Conservation (phyloP, 64 coral and sea anemone genomes). For the Porites lutea region DNA sequence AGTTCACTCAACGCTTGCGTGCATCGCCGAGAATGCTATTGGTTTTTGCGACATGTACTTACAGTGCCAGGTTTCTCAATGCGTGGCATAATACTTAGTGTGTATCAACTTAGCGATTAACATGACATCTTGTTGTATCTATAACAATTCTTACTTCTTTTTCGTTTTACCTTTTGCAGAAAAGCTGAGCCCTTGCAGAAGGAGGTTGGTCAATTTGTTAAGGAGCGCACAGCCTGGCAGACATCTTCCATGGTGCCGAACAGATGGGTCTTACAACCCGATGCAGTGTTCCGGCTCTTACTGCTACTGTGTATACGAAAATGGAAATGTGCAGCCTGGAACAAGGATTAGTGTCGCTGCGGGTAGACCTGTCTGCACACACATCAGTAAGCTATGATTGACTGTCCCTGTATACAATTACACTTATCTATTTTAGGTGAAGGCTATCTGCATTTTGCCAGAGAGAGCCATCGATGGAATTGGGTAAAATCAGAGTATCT, state of each 20-base stretch:
- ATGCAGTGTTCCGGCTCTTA: slow-evolving; percentile 80
- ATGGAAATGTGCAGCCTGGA: slow-evolving; percentile 58
- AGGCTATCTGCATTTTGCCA: too few species aligned
- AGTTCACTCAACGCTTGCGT: too few species aligned
- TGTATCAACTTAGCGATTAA: too few species aligned
- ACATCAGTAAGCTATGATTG: slow-evolving; percentile 12
- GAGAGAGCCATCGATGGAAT: too few species aligned
- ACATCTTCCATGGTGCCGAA: slow-evolving; percentile 61
- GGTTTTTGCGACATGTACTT: too few species aligned
- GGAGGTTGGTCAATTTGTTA: slow-evolving; percentile 13
- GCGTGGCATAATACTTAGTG: too few species aligned
- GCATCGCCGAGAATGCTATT: too few species aligned
- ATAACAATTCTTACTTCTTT: neutral
- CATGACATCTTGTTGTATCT: neutral
- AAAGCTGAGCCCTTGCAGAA: slow-evolving; percentile 58
- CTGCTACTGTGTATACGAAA: slow-evolving; percentile 75
- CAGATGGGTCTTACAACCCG: slow-evolving; percentile 70
- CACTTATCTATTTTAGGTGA: too few species aligned
- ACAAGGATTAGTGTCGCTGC: slow-evolving; percentile 67
- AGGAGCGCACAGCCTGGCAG: slow-evolving; percentile 18
- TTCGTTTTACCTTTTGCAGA: slow-evolving; percentile 32
- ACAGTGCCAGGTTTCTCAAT: too few species aligned
- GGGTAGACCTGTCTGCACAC: slow-evolving; percentile 69
- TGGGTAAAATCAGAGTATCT: too few species aligned
- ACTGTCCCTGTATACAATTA: neutral